These are phyloP conservation scores for Pyrrhia umbra DNA, from an alignment of 2,888 invertebrate species.

Conservation along the genomic window DNA sequence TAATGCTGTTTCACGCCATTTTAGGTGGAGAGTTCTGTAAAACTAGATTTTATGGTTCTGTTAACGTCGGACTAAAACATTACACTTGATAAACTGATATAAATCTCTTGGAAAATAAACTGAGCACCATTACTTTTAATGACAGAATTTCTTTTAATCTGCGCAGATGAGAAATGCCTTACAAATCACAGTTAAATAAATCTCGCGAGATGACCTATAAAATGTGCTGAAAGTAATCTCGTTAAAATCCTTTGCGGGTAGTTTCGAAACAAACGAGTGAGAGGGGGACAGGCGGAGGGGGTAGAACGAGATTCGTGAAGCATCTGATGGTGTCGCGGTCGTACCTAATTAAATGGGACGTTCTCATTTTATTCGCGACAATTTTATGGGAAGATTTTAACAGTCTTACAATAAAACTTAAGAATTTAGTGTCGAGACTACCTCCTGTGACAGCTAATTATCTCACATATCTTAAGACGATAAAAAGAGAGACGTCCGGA, in stretches of 20 bases:
- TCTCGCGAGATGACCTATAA: conserved; percentile 86
- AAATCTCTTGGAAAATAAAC: conserved; percentile 77
- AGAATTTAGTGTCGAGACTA: conserved; percentile 78
- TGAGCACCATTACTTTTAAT: conserved; percentile 80
- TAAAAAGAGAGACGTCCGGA: conserved; percentile 57
- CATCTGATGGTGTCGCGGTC: conserved; percentile 74
- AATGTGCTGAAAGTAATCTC: conserved; percentile 83
- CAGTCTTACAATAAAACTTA: conserved; percentile 79
- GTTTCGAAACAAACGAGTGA: conserved; percentile 78
- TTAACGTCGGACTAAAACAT: conserved; percentile 64
- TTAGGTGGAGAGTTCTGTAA: conserved; percentile 21
- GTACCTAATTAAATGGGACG: conserved; percentile 84
- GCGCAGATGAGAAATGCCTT: conserved; percentile 79
- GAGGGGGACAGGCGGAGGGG: conserved; percentile 40
- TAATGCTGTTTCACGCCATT: not conserved
- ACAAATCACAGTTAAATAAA: conserved; percentile 85
- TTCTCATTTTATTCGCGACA: conserved; percentile 82
- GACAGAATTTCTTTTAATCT: conserved; percentile 83
- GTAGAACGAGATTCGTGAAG: conserved; percentile 62
- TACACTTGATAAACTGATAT: conserved; percentile 71
- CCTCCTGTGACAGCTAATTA: conserved; percentile 80
- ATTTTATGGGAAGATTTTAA: conserved; percentile 84
- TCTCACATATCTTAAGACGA: conserved; percentile 76
- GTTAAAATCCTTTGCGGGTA: conserved; percentile 87
- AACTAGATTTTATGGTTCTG: conserved; percentile 63